phyloP scores from a whole-genome alignment of 2,888 invertebrate species.

The Uloborus plumipes region DNA sequence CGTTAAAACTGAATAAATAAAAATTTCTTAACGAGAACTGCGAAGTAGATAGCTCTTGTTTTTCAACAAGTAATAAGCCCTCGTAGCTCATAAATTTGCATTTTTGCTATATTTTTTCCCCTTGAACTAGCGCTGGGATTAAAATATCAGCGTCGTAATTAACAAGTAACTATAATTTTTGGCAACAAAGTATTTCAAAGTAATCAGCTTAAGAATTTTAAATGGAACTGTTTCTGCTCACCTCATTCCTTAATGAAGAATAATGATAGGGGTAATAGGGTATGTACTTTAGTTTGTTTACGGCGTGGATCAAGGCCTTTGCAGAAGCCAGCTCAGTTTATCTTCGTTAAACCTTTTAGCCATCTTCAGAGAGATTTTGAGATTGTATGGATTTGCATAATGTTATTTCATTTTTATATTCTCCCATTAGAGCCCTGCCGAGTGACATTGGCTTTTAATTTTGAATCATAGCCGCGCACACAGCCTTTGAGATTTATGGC shows the following conservation, averaged over 20 bases:
- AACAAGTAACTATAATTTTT: slow-evolving; percentile 1
- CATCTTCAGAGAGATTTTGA: no score
- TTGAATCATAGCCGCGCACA: no score
- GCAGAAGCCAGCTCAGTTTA: no score
- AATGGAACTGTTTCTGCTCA: slow-evolving; percentile 18
- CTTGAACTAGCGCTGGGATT: slow-evolving; percentile 11
- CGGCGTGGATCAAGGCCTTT: no score
- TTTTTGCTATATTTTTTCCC: slow-evolving; percentile 11
- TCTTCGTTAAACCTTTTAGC: no score
- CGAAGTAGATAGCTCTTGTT: slow-evolving; percentile 20
- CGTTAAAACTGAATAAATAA: slow-evolving; percentile 14
- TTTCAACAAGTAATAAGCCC: slow-evolving; percentile 8
- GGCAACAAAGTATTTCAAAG: slow-evolving; percentile 24
- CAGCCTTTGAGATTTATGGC: no score
- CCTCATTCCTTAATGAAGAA: slow-evolving; percentile 36
- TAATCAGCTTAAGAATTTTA: slow-evolving; percentile 39
- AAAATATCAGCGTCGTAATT: slow-evolving; percentile 42
- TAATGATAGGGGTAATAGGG: slow-evolving; percentile 3
- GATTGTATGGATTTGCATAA: no score
- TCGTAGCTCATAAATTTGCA: slow-evolving; percentile 39
- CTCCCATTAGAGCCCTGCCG: no score
- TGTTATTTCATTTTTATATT: no score
- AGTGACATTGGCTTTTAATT: no score
- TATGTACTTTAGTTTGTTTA: neutral
- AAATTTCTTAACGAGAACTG: slow-evolving; percentile 29